A percentile compares a stretch with the other conserved stretches of the same genome.
Evolutionary conservation across 2,797 vertebrate genomes (phyloP).

Genomic region (Macropus fuliginosus): DNA sequence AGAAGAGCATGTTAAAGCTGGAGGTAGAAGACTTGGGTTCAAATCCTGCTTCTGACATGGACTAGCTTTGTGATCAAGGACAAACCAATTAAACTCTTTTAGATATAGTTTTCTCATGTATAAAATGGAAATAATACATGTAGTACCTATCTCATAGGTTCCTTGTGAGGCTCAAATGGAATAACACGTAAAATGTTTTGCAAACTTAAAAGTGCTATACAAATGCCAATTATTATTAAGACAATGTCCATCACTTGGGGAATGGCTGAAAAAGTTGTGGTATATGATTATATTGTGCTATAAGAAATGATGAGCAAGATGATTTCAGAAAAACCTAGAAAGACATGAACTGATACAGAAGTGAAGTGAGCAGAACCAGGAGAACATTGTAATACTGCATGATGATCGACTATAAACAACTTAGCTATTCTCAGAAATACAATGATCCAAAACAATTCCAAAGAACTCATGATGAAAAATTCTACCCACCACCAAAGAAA

Average conservation of each 20-base stretch:
- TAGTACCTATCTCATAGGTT: neutral
- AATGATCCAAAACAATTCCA: neutral
- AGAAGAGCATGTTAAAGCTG: neutral
- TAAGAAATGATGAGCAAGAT: neutral
- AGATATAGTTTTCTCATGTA: neutral
- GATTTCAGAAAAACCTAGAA: neutral
- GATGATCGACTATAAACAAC: neutral
- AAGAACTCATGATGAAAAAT: neutral
- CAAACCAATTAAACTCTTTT: neutral
- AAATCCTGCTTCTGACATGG: neutral
- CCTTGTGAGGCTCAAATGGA: neutral
- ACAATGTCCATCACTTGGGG: no score
- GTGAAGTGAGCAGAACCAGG: neutral
- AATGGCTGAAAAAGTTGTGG: no score
- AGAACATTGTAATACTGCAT: neutral
- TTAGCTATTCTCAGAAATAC: neutral
- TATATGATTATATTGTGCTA: no score
- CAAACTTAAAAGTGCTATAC: neutral
- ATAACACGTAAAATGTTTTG: neutral
- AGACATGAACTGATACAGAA: neutral
- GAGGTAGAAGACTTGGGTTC: neutral
- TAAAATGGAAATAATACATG: neutral
- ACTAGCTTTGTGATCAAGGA: neutral
- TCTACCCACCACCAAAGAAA: neutral
- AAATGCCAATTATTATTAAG: neutral